Evolutionary conservation across 2,113 vertebrate species (phyloP), one percentile per base, ranked within the genome.

Genomic region (Myocastor coypus): DNA sequence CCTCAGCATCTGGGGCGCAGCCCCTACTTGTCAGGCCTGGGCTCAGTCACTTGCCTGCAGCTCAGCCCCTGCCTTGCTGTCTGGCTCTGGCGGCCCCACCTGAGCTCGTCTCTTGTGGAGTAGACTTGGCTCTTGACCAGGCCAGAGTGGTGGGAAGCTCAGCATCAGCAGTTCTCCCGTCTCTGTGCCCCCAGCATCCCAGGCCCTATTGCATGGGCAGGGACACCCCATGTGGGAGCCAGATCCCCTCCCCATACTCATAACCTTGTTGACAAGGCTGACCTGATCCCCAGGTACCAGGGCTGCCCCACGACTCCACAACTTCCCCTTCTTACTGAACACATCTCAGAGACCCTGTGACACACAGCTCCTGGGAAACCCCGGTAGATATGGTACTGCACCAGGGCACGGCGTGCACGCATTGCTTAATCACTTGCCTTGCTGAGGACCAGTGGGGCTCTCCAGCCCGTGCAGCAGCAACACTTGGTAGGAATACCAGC

Each of bases 91-190:
- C 12, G 32, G 32, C 80, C 63, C 82, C 66, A 40, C 32, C 87
- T 7, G 1, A 22, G 46, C 46, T 83, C 40, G 63, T 71, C 19
- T 83, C 83, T 83, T 91, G 77, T 8, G 14, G 87, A 94, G 87
- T 8, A 0, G 69, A 85, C 64, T 20, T 97, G 95, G 94, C 94
- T 84, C 37, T 37, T 75, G 40, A 52, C 96, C 96, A 94, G 68
- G 46, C 68, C 84, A 30, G 34, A 63, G 89, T 4, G 28, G 63
- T 87, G 83, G 83, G 92, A 77, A 63, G 42, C 30, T 46, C 69
- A 88, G 90, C 57, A n/a, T 19, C 1, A 0, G 75, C 68, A 19
- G 5, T 1, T 52, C 34, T 66, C 85, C 46, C 64, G 22, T 83
- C 83, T 40, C 63, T 16, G 9, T 55, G 59, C 42, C 87, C 64